These are phyloP conservation scores for Parthenolecanium corni DNA, from an alignment of 2,888 invertebrate species.

Conservation along the genomic window DNA sequence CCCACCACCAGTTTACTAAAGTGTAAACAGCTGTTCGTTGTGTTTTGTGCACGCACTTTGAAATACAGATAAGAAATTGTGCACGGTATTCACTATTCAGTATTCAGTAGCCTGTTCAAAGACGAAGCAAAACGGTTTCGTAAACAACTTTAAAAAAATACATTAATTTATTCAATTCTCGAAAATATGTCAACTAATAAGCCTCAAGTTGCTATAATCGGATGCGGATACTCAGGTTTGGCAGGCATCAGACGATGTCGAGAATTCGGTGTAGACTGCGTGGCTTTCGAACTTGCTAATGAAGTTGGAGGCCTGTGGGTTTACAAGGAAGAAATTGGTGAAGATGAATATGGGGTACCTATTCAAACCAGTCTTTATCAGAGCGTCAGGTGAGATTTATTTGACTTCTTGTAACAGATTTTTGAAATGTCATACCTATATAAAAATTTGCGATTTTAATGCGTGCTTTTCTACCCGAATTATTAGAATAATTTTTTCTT, in stretches of 20 bases:
- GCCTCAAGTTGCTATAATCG: conserved; percentile 55
- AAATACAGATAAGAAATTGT: too few species aligned
- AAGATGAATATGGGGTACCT: conserved; percentile 62
- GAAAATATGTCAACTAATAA: not conserved
- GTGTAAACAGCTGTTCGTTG: too few species aligned
- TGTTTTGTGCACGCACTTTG: too few species aligned
- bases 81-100: too few species aligned
- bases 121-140: too few species aligned
- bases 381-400: conserved; percentile 55
- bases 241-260: conserved; percentile 56
- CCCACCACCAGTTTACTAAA: too few species aligned
- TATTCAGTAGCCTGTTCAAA: too few species aligned
- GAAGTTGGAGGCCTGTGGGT: conserved; percentile 85
- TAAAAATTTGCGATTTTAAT: not conserved
- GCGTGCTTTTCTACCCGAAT: not conserved
- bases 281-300: conserved; percentile 63
- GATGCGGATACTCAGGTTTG: conserved; percentile 81
- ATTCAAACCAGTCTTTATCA: conserved; percentile 88
- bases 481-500: too few species aligned
- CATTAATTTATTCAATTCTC: too few species aligned
- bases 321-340: conserved; percentile 62
- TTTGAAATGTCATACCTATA: too few species aligned
- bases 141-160: too few species aligned
- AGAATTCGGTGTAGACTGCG: conserved; percentile 42
- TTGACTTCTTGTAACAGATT: too few species aligned